Evolutionary conservation across 2,797 vertebrate genomes (phyloP), one percentile per base, ranked within the genome.

Genomic region (Caiman crocodilus): DNA sequence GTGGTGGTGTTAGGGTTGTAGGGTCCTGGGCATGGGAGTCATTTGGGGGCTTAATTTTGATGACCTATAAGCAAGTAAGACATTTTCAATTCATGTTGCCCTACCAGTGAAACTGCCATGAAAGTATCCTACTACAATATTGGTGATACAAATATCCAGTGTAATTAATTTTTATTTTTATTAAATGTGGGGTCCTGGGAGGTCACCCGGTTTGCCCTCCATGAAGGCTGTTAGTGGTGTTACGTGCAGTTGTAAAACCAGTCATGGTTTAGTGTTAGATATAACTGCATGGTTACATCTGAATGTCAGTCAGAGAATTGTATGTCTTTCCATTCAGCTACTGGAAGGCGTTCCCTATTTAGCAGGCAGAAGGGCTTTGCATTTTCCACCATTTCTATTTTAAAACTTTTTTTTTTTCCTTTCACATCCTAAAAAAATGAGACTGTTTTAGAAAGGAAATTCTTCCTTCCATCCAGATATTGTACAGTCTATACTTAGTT

Each of bases 401-500:
- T 73, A 25, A 13, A 20, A 57, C 42, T n/a, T 28, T n/a, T 76
- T n/a, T n/a, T 61, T 69, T 35, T 35, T n/a, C n/a, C 78, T 77
- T 2, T 69, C 65, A 58, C 81, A 55, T 81, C 69, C 8, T 7
- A 42, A 1, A 14, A 28, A 15, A 73, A 25, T 14, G 42, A 42
- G 35, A 8, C 69, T 14, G 69, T 42, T 73, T 73, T 73, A 14
- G 23, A 50, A 50, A 73, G 13, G 21, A 73, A 42, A 78, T 86
- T 81, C 71, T 57, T 23, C 61, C 79, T 7, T 35, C 76, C 90
- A 23, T 4, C 77, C 89, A 84, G 65, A 17, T 87, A 2, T 90
- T 87, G 3, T 65, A 25, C 20, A 60, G 64, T 79, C 86, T 76
- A n/a, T 89, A 69, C 92, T 94, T 89, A 83, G 93, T 91, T 95